Evolutionary conservation across 2,113 vertebrate genomes (phyloP).

Genomic region (Excalfactoria chinensis): DNA sequence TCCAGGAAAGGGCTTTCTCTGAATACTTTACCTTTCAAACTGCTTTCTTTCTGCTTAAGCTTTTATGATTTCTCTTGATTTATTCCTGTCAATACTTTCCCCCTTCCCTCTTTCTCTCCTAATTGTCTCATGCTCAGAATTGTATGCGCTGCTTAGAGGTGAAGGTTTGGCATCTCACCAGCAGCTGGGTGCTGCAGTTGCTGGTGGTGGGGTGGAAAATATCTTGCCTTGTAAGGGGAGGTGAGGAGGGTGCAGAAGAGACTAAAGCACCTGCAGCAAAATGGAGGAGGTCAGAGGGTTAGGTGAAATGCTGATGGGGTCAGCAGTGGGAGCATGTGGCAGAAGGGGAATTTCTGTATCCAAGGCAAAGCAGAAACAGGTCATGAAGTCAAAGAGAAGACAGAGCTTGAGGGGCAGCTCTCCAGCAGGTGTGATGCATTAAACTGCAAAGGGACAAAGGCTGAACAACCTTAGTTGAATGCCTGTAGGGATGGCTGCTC

Average conservation of each 20-base stretch:
- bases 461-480: background rate
- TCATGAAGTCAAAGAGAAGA: background rate
- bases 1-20: slow-evolving; percentile 87
- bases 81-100: slow-evolving; percentile 65
- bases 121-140: slow-evolving; percentile 66
- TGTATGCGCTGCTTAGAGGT: slow-evolving; percentile 31
- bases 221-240: background rate
- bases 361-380: background rate
- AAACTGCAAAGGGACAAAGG: background rate
- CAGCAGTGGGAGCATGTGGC: background rate
- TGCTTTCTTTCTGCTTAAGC: slow-evolving; percentile 78
- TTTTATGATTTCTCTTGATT: slow-evolving; percentile 65
- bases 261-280: background rate
- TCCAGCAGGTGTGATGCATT: background rate
- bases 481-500: background rate
- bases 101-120: slow-evolving; percentile 49
- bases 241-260: background rate
- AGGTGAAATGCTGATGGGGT: background rate
- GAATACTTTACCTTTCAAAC: slow-evolving; percentile 83
- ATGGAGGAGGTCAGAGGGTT: fast-evolving
- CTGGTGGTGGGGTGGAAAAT: background rate
- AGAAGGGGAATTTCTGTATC: background rate
- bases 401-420: background rate
- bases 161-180: background rate
- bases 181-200: background rate